Percentiles rank a stretch among this genome's conserved stretches.
Evolutionary conservation across 1,140 invertebrate species (phyloP).

Genomic region (Acromyrmex echinatior): DNA sequence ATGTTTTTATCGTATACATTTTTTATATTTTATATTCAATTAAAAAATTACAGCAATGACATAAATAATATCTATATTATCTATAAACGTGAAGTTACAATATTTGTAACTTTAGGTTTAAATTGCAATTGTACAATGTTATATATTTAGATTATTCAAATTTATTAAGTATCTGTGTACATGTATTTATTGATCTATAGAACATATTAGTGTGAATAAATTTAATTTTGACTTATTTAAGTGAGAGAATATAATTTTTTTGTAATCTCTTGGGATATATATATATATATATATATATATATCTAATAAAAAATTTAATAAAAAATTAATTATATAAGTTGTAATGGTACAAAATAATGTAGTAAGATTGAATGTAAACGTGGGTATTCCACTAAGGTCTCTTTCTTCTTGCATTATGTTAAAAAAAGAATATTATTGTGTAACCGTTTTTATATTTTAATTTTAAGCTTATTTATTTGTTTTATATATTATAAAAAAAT

Average conservation of each 20-base stretch:
- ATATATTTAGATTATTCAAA: background rate
- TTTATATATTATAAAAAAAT: background rate
- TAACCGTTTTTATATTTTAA: background rate
- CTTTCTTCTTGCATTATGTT: background rate
- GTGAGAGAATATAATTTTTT: too few relatives aligned
- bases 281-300: too few relatives aligned
- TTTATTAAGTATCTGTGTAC: background rate
- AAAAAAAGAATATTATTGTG: background rate
- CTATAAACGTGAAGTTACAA: background rate
- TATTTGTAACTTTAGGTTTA: background rate
- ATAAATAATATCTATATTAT: background rate
- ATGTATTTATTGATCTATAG: too few relatives aligned
- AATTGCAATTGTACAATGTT: background rate
- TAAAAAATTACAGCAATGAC: background rate
- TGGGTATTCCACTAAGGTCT: background rate
- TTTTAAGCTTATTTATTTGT: conserved; percentile 27
- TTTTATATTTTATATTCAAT: background rate
- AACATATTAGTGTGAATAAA: too few relatives aligned
- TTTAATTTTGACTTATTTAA: too few relatives aligned
- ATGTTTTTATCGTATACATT: background rate
- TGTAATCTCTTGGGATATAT: too few relatives aligned
- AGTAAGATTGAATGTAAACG: background rate
- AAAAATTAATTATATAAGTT: background rate
- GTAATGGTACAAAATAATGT: background rate
- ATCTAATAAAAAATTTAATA: too few relatives aligned